These are phyloP conservation scores for Anomalospiza imberbis DNA, from an alignment of 2,797 vertebrate species.

Conservation along the genomic window DNA sequence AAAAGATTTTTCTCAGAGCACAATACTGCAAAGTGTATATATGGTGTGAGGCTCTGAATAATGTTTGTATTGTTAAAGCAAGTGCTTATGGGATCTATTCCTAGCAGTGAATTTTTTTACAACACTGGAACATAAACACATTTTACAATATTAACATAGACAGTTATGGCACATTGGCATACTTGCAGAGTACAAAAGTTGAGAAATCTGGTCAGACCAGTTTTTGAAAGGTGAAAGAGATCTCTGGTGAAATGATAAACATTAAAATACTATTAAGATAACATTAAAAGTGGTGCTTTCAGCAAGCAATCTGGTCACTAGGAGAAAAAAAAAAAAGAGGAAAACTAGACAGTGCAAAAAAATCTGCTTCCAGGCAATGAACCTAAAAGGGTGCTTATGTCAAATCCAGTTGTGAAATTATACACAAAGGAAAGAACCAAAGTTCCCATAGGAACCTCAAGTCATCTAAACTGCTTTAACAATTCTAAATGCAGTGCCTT, in stretches of 20 bases:
- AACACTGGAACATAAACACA: background rate
- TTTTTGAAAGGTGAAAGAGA: slow-evolving; percentile 21
- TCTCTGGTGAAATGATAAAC: slow-evolving; percentile 24
- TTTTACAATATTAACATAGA: background rate
- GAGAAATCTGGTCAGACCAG: slow-evolving; percentile 52
- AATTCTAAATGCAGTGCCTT: background rate
- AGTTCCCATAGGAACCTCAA: background rate
- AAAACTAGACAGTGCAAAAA: background rate
- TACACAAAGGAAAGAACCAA: slow-evolving; percentile 5
- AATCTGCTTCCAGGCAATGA: background rate
- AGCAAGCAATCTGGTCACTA: background rate
- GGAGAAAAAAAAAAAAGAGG: background rate
- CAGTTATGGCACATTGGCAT: background rate
- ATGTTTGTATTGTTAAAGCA: background rate
- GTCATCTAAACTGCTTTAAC: background rate
- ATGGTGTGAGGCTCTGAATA: background rate
- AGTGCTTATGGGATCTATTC: background rate
- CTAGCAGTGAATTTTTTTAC: background rate
- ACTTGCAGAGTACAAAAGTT: background rate
- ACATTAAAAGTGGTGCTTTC: slow-evolving; percentile 4
- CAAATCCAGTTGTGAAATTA: slow-evolving; percentile 18
- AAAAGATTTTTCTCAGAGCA: background rate
- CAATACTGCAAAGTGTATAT: background rate
- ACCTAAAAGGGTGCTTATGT: background rate
- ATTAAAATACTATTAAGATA: slow-evolving; percentile 42